Evolutionary conservation across 1,140 invertebrate species (phyloP).

Genomic region (Marisa cornuarietis): DNA sequence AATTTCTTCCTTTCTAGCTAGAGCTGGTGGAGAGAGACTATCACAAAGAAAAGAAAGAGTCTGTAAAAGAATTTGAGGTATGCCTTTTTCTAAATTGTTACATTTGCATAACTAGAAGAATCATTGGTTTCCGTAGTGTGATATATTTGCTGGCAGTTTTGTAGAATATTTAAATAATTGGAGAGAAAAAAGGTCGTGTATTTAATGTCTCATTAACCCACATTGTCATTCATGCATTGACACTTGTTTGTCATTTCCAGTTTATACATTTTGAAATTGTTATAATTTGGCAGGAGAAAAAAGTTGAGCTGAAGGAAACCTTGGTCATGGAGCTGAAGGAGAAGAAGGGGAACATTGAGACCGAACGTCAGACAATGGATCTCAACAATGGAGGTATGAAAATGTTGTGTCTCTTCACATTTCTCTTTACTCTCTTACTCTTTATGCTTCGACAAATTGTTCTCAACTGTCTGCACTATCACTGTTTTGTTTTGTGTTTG

Average conservation of each 20-base stretch:
- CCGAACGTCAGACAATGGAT: conserved; percentile 86
- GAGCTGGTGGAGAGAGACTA: conserved; percentile 90
- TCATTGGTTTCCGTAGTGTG: too few species aligned
- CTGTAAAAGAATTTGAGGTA: conserved; percentile 87
- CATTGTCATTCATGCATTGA: too few species aligned
- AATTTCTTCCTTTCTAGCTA: conserved; percentile 61
- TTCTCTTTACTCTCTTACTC: not conserved
- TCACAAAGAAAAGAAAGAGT: conserved; percentile 85
- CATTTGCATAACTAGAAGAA: too few species aligned
- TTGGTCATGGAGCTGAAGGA: conserved; percentile 92
- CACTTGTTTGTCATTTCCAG: too few species aligned
- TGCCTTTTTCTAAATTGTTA: not conserved
- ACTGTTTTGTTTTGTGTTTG: too few species aligned
- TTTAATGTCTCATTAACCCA: too few species aligned
- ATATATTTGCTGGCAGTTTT: too few species aligned
- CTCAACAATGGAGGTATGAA: conserved; percentile 78
- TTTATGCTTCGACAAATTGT: not conserved
- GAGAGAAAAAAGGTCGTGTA: too few species aligned
- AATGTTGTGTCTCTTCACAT: not conserved
- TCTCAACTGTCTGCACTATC: not conserved
- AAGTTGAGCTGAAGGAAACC: conserved; percentile 89
- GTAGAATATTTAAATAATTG: too few species aligned
- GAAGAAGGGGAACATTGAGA: conserved; percentile 87
- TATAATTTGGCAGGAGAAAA: conserved; percentile 77
- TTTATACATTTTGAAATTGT: not conserved